These are phyloP conservation scores for Ceryle rudis DNA, from an alignment of 2,797 vertebrate species.

Conservation along the genomic window DNA sequence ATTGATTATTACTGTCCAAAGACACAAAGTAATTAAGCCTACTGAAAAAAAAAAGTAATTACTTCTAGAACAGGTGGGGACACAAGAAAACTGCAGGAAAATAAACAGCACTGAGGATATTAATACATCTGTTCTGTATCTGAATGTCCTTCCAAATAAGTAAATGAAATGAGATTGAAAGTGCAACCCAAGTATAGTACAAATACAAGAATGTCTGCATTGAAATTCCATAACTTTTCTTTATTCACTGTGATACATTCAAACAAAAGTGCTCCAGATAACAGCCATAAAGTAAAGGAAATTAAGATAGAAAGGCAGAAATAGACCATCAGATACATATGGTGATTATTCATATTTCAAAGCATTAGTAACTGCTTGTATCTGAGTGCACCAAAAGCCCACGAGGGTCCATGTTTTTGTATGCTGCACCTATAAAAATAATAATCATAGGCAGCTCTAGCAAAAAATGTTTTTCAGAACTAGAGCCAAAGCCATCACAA, in stretches of 20 bases:
- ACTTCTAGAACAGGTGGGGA: background rate
- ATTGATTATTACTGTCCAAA: background rate
- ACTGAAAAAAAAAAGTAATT: background rate
- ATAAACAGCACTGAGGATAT: background rate
- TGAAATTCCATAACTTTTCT: constrained; percentile 45
- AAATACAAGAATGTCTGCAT: constrained; percentile 26
- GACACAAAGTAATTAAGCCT: background rate
- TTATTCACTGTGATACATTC: constrained; percentile 56
- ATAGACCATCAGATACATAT: constrained; percentile 52
- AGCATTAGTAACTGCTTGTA: constrained; percentile 53
- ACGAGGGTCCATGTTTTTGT: constrained; percentile 41
- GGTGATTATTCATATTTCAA: constrained; percentile 47
- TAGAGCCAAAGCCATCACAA: constrained; percentile 31
- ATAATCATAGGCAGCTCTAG: constrained; percentile 34
- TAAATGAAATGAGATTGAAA: background rate
- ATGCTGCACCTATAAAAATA: constrained; percentile 29
- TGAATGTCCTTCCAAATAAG: constrained; percentile 24
- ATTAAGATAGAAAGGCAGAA: constrained; percentile 42
- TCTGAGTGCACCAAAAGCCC: constrained; percentile 35
- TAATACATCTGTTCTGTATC: background rate
- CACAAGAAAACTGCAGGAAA: background rate
- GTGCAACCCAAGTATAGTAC: background rate
- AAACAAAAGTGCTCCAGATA: constrained; percentile 54
- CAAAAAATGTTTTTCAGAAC: constrained; percentile 33
- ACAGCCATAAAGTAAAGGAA: constrained; percentile 56